These are phyloP conservation scores for Oreochromis niloticus DNA, from an alignment of 2,113 vertebrate genomes.

Conservation along the genomic window DNA sequence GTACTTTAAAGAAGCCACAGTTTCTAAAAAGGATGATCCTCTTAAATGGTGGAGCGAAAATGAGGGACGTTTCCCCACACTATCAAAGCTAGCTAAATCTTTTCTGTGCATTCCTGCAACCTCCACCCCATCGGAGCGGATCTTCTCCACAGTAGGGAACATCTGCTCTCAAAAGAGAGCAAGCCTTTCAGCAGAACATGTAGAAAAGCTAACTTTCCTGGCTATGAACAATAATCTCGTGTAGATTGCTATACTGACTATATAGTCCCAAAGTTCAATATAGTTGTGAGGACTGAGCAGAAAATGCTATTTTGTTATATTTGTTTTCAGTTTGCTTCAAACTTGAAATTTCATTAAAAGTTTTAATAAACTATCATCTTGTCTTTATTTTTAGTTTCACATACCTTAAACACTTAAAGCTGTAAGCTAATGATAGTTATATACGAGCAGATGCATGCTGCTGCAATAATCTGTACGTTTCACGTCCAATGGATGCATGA, in stretches of 20 bases:
- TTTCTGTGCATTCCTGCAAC: too few relatives aligned
- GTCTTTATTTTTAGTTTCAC: background rate
- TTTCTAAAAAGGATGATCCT: too few relatives aligned
- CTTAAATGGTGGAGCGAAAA: too few relatives aligned
- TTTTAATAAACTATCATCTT: background rate
- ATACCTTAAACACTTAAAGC: background rate
- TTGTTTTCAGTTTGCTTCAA: rapidly evolving
- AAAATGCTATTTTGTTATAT: background rate
- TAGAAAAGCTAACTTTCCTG: background rate
- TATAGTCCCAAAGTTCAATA: background rate
- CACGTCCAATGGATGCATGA: background rate
- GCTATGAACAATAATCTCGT: background rate
- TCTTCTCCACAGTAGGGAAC: too few relatives aligned
- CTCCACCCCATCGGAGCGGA: too few relatives aligned
- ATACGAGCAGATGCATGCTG: background rate
- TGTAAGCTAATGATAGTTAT: background rate
- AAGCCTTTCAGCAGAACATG: too few relatives aligned
- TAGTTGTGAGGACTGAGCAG: background rate
- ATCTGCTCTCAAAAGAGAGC: too few relatives aligned
- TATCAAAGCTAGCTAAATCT: too few relatives aligned
- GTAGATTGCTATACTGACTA: background rate
- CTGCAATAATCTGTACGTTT: background rate
- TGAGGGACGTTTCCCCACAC: too few relatives aligned
- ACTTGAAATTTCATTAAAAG: background rate
- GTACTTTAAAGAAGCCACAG: too few relatives aligned